Evolutionary conservation across 1,140 invertebrate genomes (phyloP).

Genomic region (Calliopsis andreniformis): DNA sequence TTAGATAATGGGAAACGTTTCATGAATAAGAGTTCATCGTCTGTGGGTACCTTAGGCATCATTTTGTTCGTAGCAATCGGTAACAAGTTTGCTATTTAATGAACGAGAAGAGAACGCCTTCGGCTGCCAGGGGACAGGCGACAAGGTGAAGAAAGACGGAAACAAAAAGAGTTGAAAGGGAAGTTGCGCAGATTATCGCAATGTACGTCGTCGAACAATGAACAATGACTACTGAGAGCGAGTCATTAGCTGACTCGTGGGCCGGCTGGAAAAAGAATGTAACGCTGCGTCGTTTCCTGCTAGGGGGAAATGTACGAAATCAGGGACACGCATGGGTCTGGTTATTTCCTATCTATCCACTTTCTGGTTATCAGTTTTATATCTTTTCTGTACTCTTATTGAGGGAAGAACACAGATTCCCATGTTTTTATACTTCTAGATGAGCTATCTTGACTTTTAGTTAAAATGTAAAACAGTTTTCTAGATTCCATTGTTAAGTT

Average conservation of each 20-base stretch:
- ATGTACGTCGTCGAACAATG: conserved; percentile 46
- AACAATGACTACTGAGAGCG: conserved; percentile 52
- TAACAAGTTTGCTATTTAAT: background rate
- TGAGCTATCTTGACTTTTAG: too few species aligned
- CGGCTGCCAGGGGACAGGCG: background rate
- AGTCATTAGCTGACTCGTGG: conserved; percentile 34
- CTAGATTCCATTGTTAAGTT: too few species aligned
- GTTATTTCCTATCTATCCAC: background rate
- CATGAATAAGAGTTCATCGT: background rate
- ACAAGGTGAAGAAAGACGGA: conserved; percentile 6
- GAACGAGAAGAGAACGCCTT: background rate
- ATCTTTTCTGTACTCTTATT: too few species aligned
- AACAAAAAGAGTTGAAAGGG: conserved; percentile 24
- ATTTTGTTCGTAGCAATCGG: too few species aligned
- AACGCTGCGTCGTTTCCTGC: conserved; percentile 22
- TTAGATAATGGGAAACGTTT: background rate
- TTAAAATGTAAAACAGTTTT: too few species aligned
- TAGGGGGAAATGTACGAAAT: conserved; percentile 6
- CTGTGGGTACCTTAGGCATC: too few species aligned
- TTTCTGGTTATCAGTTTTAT: too few species aligned
- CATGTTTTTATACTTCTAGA: too few species aligned
- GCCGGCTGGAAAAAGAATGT: conserved; percentile 24
- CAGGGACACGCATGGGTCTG: background rate
- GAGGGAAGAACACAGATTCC: too few species aligned
- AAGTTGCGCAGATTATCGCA: conserved; percentile 49